Base-by-base conservation (phyloP, 2,113 vertebrate species). In the Hemiprocne comata region DNA sequence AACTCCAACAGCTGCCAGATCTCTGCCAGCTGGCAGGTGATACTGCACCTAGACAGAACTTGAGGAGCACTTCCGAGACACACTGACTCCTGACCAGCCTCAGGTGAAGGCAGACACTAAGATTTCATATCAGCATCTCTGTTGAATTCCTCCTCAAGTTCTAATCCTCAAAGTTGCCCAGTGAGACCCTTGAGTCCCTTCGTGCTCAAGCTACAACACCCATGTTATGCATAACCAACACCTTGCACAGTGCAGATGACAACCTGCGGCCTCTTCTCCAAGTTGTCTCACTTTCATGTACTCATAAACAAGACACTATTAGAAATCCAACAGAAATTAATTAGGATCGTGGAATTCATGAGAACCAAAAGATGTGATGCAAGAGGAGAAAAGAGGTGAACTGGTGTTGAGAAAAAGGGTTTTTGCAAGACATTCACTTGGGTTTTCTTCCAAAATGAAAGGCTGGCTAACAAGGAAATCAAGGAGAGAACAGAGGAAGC, bases 221-320 rank as follows among this genome's bases (percentile, higher is more conserved):
- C 38, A 7, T 5, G 7, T 9, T 17, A n/a, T 1, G 6, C 51
- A 23, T 9, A 71, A 31, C 11, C 44, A 31, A 6, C 1, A 6
- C 28, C 17, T 44, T 25, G 17, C 0, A 4, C 11, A 13, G 13
- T 3, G 9, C 34, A 48, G 38, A 8, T 5, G 28, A 54, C 28
- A 51, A 40, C 19, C 24, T 50, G 36, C 44, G 3, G 1, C 4
- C 20, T 55, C 36, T 57, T 33, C 16, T 60, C 36, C n/a, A 13
- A 46, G 10, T 7, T 6, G 4, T 10, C 16, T 42, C 28, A 20
- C 54, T n/a, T 44, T 13, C 17, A 38, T 7, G 23, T 17, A 31
- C 17, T 48, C 17, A 17, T 13, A 70, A n/a, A 26, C 11, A 85
- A 40, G 42, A 8, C 9, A 23, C 3, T 25, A 46, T 9, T 13